A percentile compares a stretch with the other conserved stretches of the same genome.
These are phyloP conservation scores for Plebejus argus DNA, from an alignment of 2,888 invertebrate species.

Conservation along the genomic window DNA sequence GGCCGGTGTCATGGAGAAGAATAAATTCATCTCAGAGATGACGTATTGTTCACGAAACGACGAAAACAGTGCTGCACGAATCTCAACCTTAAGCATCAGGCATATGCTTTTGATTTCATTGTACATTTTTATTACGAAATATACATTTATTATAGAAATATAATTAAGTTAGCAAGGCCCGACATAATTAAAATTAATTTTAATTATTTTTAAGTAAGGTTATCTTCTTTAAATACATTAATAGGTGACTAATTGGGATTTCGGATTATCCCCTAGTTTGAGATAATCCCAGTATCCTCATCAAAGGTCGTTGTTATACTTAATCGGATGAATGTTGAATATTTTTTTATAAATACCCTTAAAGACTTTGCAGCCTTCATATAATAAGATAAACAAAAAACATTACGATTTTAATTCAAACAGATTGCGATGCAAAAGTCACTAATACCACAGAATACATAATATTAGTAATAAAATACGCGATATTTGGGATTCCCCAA, in stretches of 20 bases:
- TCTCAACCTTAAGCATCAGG: neutral
- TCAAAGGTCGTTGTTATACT: neutral
- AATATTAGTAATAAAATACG: too few species aligned
- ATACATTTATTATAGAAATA: neutral
- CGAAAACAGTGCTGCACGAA: neutral
- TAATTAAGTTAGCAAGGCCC: neutral
- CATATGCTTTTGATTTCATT: neutral
- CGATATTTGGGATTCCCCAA: neutral
- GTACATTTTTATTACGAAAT: neutral
- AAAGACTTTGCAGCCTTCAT: too few species aligned
- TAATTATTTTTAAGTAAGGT: neutral
- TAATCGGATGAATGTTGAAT: neutral
- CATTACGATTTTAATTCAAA: too few species aligned
- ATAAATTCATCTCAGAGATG: slow-evolving; percentile 26
- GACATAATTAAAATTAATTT: neutral
- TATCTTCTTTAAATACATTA: neutral
- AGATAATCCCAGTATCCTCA: neutral
- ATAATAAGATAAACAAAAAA: too few species aligned
- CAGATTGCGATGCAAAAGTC: too few species aligned
- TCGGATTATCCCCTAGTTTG: neutral
- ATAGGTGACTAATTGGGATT: neutral
- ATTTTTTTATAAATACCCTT: too few species aligned
- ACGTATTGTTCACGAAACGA: slow-evolving; percentile 19
- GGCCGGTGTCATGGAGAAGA: slow-evolving; percentile 14
- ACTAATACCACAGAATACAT: too few species aligned